Evolutionary conservation across 2,113 vertebrate genomes (phyloP).

Genomic region (Perccottus glenii): DNA sequence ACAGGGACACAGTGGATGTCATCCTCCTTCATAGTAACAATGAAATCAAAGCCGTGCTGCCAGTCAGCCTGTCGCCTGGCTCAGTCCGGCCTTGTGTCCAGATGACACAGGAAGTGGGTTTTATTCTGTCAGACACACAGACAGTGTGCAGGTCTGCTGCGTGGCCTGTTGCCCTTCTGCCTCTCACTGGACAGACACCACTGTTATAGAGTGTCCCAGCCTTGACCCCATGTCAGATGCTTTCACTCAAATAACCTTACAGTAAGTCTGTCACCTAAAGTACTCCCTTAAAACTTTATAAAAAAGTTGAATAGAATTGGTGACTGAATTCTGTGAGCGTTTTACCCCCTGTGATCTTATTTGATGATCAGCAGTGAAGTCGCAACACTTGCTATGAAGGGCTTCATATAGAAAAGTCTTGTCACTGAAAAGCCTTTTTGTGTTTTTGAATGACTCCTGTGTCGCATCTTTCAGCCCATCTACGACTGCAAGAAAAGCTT

Average conservation of each 20-base stretch:
- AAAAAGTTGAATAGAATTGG: conserved; percentile 2
- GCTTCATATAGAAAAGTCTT: background rate
- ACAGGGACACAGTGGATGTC: conserved; percentile 66
- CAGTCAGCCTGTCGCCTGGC: conserved; percentile 68
- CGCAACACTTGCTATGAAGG: background rate
- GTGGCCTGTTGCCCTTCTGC: conserved; percentile 83
- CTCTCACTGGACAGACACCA: conserved; percentile 68
- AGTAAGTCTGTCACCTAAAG: conserved; percentile 3
- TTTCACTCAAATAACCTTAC: conserved; percentile 21
- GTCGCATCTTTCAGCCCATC: conserved; percentile 30
- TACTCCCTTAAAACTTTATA: background rate
- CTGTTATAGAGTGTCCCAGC: conserved; percentile 62
- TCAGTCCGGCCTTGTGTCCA: conserved; percentile 65
- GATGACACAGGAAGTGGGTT: conserved; percentile 68
- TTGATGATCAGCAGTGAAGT: background rate
- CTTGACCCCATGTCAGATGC: conserved; percentile 39
- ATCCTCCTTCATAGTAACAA: conserved; percentile 68
- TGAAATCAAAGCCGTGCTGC: conserved; percentile 74
- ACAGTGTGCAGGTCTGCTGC: conserved; percentile 85
- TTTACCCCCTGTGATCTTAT: background rate
- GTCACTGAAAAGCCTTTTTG: conserved; percentile 7
- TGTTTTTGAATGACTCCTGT: conserved; percentile 22
- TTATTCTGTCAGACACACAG: conserved; percentile 40
- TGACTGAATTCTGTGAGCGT: conserved; percentile 6
- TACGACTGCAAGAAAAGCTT: conserved; percentile 36